Base-by-base conservation (phyloP, 2,113 vertebrate species). In the Pygoscelis antarcticus region DNA sequence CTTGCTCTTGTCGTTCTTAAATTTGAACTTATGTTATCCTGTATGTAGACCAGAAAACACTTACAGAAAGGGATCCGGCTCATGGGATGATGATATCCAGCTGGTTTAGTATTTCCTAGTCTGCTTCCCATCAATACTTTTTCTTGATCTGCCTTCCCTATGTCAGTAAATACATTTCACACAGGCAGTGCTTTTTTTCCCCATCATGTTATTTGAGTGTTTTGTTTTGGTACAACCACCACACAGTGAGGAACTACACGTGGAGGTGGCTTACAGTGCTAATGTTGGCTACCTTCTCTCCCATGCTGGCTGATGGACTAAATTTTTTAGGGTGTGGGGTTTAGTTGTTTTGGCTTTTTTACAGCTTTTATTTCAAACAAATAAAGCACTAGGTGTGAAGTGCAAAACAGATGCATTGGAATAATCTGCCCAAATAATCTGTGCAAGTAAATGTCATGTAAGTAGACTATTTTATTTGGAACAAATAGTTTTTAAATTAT, bases 291-390 rank as follows among this genome's bases (percentile, higher is more conserved):
- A 26, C 40, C 7, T 49, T 40, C 42, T 58, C 42, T 13, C 23
- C 20, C 20, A 9, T n/a, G n/a, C 21, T 20, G 40, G n/a, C 20
- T 77, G 20, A 49, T 7, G 7, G 52, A 55, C 8, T 76, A 26
- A 25, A 15, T 0, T n/a, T 62, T 81, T 76, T 60, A 30, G 16
- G 22, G 8, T 40, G 16, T 17, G 29, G 11, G 17, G 6, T 89
- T 82, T 32, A 44, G 40, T 17, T 47, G 17, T 2, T 82, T 42
- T 1, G 34, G 8, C 0, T 1, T 2, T 17, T 47, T 60, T 7
- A 13, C 38, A 77, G 42, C 3, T 58, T 90, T 78, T 40, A 1
- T 52, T 74, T 74, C 29, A 49, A 58, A 49, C 6, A 57, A 74
- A 18, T 29, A 6, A 64, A 2, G 23, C 2, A 6, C 40, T 42